Evolutionary conservation across 2,888 invertebrate genomes (phyloP), one percentile per base, ranked within the genome.

Genomic region (Rhagophthalmus giganteus): DNA sequence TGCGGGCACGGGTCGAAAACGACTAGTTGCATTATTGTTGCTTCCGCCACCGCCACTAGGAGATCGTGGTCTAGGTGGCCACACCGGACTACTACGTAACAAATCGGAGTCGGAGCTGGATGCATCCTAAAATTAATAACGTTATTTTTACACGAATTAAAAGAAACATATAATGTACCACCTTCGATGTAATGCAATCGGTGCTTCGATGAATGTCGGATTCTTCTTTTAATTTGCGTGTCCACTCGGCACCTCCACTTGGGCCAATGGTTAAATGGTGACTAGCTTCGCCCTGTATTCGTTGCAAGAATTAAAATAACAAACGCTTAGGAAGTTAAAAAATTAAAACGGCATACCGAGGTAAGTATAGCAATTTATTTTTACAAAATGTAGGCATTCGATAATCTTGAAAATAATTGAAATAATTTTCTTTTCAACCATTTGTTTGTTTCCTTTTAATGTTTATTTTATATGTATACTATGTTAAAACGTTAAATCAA

Each of bases 121-220:
- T 0, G 80, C 78, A 47, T 79, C 77, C 62, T 81, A 55, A 20
- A 56, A n/a, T n/a, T n/a, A n/a, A n/a, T 45, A 6, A 5, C 11
- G 12, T 20, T 10, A 28, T 15, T 31, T 24, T 7, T 13, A 31
- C 7, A 20, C 2, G 10, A 31, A 12, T 10, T 5, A 31, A 31
- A 11, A 12, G 31, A 10, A 31, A 20, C 7, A 20, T 20, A 20
- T 20, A 20, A 20, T 20, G 7, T 20, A 7, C 7, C 7, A 5
- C 20, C 20, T 81, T 82, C n/a, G 81, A 81, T 9, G 85, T 84
- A 63, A 90, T 86, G 73, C 90, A 90, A 72, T 90, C 90, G 56
- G 87, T 88, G 45, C 90, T 90, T 59, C 86, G 78, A 71, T 87
- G 87, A 37, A 87, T 74, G 20, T 84, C 81, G 52, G 58, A 68